A percentile compares a stretch with the other conserved stretches of the same genome.
phyloP scores from a whole-genome alignment of 2,888 invertebrate genomes.

The Graphium colonna region DNA sequence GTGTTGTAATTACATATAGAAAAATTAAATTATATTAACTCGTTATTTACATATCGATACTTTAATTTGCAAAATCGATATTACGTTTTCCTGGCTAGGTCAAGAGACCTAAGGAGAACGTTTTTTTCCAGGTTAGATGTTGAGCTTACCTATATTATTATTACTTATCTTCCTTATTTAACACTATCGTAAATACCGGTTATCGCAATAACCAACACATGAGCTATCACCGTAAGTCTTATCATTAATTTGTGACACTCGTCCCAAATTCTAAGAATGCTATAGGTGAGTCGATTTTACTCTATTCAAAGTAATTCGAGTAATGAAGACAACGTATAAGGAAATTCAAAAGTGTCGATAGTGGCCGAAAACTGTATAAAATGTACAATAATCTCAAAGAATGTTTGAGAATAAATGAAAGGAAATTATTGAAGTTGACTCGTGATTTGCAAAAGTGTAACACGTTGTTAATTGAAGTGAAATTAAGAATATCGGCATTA shows the following conservation, averaged over 20 bases:
- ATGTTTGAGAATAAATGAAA: conserved; percentile 40
- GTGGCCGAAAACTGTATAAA: no score
- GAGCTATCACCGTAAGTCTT: conserved; percentile 11
- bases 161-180: neutral
- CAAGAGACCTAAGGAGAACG: no score
- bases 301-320: neutral
- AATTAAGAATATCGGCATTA: conserved; percentile 47
- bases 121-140: no score
- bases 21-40: no score
- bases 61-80: no score
- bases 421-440: conserved; percentile 42
- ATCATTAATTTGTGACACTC: conserved; percentile 15
- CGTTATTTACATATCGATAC: no score
- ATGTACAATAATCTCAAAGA: conserved; percentile 34
- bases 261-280: conserved; percentile 7
- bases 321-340: neutral
- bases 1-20: no score
- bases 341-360: no score
- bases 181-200: neutral
- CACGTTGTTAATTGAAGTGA: conserved; percentile 41
- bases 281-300: neutral
- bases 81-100: no score
- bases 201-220: conserved; percentile 10
- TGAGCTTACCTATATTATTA: neutral
- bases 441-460: conserved; percentile 40